A percentile compares a stretch with the other conserved stretches of the same genome.
Evolutionary conservation across 2,113 vertebrate genomes (phyloP).

Genomic region (Romanogobio albipinnatus): DNA sequence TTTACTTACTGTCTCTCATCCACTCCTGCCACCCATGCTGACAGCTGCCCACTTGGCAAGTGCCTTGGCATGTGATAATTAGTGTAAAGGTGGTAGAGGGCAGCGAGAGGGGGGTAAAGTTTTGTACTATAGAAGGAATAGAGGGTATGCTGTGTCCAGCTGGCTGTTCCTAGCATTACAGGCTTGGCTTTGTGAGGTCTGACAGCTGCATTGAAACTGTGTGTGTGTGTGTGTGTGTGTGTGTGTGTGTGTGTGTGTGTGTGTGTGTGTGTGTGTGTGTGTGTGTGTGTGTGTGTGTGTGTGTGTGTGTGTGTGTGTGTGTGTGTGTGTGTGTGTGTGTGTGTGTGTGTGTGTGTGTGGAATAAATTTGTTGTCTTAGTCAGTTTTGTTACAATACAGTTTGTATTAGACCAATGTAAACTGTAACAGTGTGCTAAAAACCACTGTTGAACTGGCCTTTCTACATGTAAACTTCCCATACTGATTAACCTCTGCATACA

Average conservation of each 20-base stretch:
- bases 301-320: slow-evolving; percentile 76
- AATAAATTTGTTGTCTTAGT: slow-evolving; percentile 20
- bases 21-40: slow-evolving; percentile 75
- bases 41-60: slow-evolving; percentile 87
- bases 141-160: slow-evolving; percentile 80
- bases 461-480: slow-evolving; percentile 25
- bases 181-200: slow-evolving; percentile 84
- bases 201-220: slow-evolving; percentile 85
- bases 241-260: slow-evolving; percentile 27
- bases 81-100: slow-evolving; percentile 61
- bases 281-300: slow-evolving; percentile 71
- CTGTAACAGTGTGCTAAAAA: not conserved
- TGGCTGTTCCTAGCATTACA: slow-evolving; percentile 87
- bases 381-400: slow-evolving; percentile 18
- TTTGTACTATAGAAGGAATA: slow-evolving; percentile 61
- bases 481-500: slow-evolving; percentile 40
- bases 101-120: slow-evolving; percentile 66
- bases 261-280: slow-evolving; percentile 78
- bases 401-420: not conserved
- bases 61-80: slow-evolving; percentile 79
- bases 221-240: slow-evolving; percentile 77
- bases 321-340: slow-evolving; percentile 63
- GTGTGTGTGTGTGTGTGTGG: slow-evolving; percentile 54
- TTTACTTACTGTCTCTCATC: slow-evolving; percentile 35
- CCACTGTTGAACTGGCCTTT: slow-evolving; percentile 14